These are phyloP conservation scores for Plumapathes pennacea DNA, from an alignment of 92 coral and sea anemone species.

Conservation along the genomic window DNA sequence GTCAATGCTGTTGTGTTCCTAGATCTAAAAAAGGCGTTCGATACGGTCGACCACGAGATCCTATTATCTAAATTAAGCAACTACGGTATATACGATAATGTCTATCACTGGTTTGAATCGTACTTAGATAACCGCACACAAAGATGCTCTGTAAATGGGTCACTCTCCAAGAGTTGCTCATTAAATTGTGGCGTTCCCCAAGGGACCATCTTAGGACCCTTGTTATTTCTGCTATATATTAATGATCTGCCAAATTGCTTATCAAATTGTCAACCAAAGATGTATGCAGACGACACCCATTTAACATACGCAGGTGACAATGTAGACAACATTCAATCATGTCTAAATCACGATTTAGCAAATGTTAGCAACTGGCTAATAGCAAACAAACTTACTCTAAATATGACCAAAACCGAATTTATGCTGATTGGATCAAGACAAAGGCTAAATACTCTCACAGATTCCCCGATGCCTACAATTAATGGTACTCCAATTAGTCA, in stretches of 20 bases:
- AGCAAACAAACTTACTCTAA: slow-evolving; percentile 41
- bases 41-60: slow-evolving; percentile 8
- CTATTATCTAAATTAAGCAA: slow-evolving; percentile 14
- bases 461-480: slow-evolving; percentile 9
- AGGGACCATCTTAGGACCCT: slow-evolving; percentile 39
- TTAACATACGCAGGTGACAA: slow-evolving; percentile 12
- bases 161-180: slow-evolving; percentile 9
- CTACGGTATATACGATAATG: slow-evolving; percentile 11
- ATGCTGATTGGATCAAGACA: slow-evolving; percentile 45
- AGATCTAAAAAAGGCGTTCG: slow-evolving; percentile 16
- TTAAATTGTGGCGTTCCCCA: slow-evolving; percentile 37
- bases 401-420: slow-evolving; percentile 39
- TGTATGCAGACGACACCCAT: slow-evolving; percentile 54
- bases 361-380: slow-evolving; percentile 27
- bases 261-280: slow-evolving; percentile 18
- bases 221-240: slow-evolving; percentile 20
- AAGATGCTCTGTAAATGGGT: slow-evolving; percentile 28
- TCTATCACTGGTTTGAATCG: slow-evolving; percentile 9
- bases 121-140: slow-evolving; percentile 26
- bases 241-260: slow-evolving; percentile 25
- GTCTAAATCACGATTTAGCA: slow-evolving; percentile 24
- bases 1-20: slow-evolving; percentile 43
- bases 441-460: slow-evolving; percentile 16
- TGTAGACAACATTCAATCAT: slow-evolving; percentile 8
- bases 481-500: slow-evolving; percentile 25